phyloP scores from a whole-genome alignment of 2,113 vertebrate species.

The Sturnira hondurensis region DNA sequence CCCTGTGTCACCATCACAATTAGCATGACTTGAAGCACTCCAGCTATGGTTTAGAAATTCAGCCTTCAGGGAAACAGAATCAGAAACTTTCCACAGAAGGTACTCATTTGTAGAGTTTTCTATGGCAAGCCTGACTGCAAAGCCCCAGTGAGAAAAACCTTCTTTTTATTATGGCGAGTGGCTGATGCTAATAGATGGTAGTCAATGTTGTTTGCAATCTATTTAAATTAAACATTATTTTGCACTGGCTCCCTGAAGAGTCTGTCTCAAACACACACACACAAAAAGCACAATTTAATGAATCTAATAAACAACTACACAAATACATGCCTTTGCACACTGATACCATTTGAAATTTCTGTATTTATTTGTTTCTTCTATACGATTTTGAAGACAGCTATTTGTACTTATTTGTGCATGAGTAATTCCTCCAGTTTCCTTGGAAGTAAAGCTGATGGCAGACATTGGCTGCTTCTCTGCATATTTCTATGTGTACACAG shows the following conservation, averaged over 20 bases:
- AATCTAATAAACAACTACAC: constrained; percentile 41
- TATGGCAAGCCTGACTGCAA: constrained; percentile 23
- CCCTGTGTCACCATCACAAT: not conserved
- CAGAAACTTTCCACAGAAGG: not conserved
- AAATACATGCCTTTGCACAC: constrained; percentile 5
- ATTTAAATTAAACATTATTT: constrained; percentile 64
- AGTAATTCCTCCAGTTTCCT: constrained; percentile 51
- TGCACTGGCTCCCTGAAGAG: constrained; percentile 39
- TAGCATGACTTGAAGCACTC: not conserved
- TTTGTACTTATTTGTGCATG: constrained; percentile 51
- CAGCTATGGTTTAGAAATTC: not conserved
- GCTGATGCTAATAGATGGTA: constrained; percentile 33
- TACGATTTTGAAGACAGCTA: not conserved
- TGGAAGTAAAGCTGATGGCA: constrained; percentile 57
- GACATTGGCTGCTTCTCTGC: constrained; percentile 44
- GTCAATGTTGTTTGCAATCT: constrained; percentile 23
- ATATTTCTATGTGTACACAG: constrained; percentile 39
- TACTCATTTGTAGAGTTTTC: constrained; percentile 13
- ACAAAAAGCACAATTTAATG: constrained; percentile 10
- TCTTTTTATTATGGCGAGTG: constrained; percentile 35
- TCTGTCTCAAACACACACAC: not conserved
- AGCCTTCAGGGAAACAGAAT: not conserved
- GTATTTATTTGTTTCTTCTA: constrained; percentile 23
- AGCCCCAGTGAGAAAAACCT: constrained; percentile 4
- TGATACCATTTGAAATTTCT: not conserved